These are phyloP conservation scores for Heterotis niloticus DNA, from an alignment of 2,113 vertebrate genomes.

Conservation along the genomic window DNA sequence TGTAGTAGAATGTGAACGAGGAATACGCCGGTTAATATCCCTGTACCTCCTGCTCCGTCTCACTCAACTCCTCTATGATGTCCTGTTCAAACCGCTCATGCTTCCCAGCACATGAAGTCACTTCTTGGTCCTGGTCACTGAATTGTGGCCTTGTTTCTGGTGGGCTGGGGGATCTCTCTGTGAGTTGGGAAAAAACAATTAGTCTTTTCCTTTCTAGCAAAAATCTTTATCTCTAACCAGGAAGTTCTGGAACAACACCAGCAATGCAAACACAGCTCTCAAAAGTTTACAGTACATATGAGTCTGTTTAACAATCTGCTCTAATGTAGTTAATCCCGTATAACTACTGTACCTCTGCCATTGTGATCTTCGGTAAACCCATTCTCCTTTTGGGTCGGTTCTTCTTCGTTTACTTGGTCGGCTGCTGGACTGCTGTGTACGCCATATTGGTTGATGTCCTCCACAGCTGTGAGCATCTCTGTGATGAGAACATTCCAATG, in stretches of 20 bases:
- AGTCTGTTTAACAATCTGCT: background rate
- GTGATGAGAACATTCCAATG: slow-evolving; percentile 23
- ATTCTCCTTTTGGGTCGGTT: slow-evolving; percentile 26
- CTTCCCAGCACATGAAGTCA: slow-evolving; percentile 41
- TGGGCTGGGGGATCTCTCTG: slow-evolving; percentile 55
- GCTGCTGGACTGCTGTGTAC: slow-evolving; percentile 31
- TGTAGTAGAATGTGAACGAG: background rate
- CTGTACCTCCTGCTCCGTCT: slow-evolving; percentile 61
- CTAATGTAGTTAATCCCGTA: background rate
- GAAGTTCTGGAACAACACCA: background rate
- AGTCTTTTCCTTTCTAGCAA: background rate
- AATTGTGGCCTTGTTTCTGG: slow-evolving; percentile 53
- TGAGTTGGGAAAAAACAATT: background rate
- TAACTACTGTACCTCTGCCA: slow-evolving; percentile 53
- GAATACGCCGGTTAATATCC: background rate
- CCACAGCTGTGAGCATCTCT: slow-evolving; percentile 37
- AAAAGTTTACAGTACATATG: background rate
- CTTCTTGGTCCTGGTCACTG: slow-evolving; percentile 37
- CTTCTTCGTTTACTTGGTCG: slow-evolving; percentile 47
- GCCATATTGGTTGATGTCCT: slow-evolving; percentile 36
- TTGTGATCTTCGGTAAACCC: slow-evolving; percentile 39
- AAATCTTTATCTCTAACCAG: background rate
- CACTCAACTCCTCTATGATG: slow-evolving; percentile 40
- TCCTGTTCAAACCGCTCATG: slow-evolving; percentile 42
- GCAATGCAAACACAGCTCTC: background rate